These are phyloP conservation scores for Sprattus sprattus DNA, from an alignment of 2,113 vertebrate species.

Conservation along the genomic window DNA sequence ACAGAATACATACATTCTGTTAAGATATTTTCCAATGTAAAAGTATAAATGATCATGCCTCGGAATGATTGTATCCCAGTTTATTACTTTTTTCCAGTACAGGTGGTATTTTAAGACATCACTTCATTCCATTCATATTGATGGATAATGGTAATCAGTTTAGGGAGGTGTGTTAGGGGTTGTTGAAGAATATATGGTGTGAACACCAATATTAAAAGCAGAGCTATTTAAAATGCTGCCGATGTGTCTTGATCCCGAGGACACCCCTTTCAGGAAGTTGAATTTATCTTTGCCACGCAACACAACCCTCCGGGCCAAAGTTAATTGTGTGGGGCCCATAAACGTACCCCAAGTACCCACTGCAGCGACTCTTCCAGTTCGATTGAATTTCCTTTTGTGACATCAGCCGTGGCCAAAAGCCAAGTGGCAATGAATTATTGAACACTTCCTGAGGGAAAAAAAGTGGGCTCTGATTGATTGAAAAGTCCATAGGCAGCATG, in stretches of 20 bases:
- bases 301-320: slow-evolving; percentile 14
- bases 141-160: neutral
- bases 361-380: slow-evolving; percentile 4
- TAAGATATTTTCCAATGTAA: neutral
- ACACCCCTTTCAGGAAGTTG: neutral
- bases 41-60: neutral
- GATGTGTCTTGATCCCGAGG: neutral
- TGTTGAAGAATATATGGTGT: neutral
- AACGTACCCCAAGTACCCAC: slow-evolving; percentile 32
- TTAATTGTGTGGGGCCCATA: slow-evolving; percentile 45
- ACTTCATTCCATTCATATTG: neutral
- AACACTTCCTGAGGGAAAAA: slow-evolving; percentile 51
- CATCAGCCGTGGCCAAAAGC: slow-evolving; percentile 56
- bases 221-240: neutral
- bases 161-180: neutral
- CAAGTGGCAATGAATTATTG: slow-evolving; percentile 61
- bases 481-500: slow-evolving; percentile 47
- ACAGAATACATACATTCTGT: neutral
- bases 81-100: neutral
- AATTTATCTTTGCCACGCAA: slow-evolving; percentile 3
- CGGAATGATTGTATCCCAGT: neutral
- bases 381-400: slow-evolving; percentile 54
- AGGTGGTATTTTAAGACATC: neutral
- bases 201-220: neutral
- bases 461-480: slow-evolving; percentile 52